A percentile compares a stretch with the other conserved stretches of the same genome.
These are phyloP conservation scores for Megaceryle alcyon DNA, from an alignment of 2,797 vertebrate genomes.

Conservation along the genomic window DNA sequence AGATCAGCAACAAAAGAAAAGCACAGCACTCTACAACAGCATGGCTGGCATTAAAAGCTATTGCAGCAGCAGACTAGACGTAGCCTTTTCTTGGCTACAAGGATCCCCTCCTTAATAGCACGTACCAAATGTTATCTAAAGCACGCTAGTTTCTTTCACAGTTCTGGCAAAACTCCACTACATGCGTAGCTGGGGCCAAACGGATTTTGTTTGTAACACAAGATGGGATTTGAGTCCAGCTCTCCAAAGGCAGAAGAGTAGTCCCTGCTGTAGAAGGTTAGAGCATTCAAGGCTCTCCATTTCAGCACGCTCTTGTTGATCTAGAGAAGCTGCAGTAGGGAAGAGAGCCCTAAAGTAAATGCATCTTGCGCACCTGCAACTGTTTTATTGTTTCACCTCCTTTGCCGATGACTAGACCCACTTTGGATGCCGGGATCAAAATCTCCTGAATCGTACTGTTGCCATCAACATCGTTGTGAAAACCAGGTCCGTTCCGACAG, in stretches of 20 bases:
- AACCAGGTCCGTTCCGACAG: conserved; percentile 96
- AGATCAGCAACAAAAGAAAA: conserved; percentile 35
- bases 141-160: not conserved
- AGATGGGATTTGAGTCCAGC: conserved; percentile 33
- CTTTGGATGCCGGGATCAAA: conserved; percentile 97
- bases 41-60: conserved; percentile 18
- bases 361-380: conserved; percentile 86
- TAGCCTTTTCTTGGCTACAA: not conserved
- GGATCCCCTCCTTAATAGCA: conserved; percentile 27
- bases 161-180: not conserved
- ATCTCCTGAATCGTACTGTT: conserved; percentile 95
- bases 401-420: conserved; percentile 98
- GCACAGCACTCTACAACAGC: conserved; percentile 23
- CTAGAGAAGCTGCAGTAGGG: conserved; percentile 56
- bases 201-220: not conserved
- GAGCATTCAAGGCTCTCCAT: conserved; percentile 52
- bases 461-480: conserved; percentile 91
- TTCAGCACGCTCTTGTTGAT: conserved; percentile 25
- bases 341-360: conserved; percentile 57
- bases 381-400: conserved; percentile 99
- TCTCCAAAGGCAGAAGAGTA: conserved; percentile 45
- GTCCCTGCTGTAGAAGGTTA: conserved; percentile 57
- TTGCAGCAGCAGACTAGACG: conserved; percentile 34
- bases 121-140: conserved; percentile 4
- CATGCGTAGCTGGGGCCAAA: not conserved